A percentile compares a stretch with the other conserved stretches of the same genome.
Conservation (phyloP, 2,113 vertebrate genomes). For the Pangasianodon gigas region DNA sequence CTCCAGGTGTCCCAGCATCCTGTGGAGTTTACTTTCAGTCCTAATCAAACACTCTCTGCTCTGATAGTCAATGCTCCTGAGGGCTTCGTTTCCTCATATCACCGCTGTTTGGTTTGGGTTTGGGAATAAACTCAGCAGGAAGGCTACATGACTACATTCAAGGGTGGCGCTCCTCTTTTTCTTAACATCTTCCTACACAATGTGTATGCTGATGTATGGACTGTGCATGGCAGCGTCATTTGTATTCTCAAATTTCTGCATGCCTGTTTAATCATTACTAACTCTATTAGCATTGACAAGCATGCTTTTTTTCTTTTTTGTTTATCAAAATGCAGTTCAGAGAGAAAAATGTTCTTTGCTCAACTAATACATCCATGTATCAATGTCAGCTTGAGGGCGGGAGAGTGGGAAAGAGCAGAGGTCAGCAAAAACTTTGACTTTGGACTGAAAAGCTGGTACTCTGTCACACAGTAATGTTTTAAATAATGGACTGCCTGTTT, state of each 20-base stretch:
- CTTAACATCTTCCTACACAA: not conserved
- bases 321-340: constrained; percentile 16
- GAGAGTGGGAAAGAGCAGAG: constrained; percentile 55
- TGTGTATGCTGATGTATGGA: not conserved
- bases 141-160: not conserved
- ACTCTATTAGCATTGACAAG: not conserved
- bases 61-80: not conserved
- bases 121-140: not conserved
- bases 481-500: not conserved
- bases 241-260: not conserved
- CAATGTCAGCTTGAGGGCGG: constrained; percentile 58
- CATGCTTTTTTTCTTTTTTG: not conserved
- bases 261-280: not conserved
- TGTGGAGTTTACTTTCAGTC: not conserved
- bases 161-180: not conserved
- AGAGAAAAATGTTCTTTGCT: constrained; percentile 42
- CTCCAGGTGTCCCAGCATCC: not conserved
- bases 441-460: constrained; percentile 8
- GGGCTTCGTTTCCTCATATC: not conserved
- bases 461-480: not conserved
- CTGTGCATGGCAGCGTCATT: not conserved
- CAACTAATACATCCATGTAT: constrained; percentile 55
- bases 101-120: not conserved
- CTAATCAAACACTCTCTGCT: constrained; percentile 19
- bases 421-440: constrained; percentile 51